phyloP scores from a whole-genome alignment of 2,888 invertebrate species.

The Athetis lepigone region DNA sequence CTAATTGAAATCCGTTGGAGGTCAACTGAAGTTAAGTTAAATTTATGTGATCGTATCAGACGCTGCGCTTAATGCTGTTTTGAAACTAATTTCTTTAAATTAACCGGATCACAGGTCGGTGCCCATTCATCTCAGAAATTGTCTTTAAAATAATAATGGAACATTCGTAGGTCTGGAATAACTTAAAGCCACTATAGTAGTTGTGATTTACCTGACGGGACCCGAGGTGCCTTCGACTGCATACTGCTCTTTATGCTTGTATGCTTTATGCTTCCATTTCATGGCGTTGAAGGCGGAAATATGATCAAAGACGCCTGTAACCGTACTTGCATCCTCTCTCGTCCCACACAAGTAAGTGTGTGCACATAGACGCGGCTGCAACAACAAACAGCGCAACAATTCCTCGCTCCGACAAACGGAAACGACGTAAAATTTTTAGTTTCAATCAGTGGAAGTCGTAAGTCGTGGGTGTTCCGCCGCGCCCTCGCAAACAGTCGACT shows the following conservation, averaged over 20 bases:
- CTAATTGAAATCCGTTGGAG: slow-evolving; percentile 32
- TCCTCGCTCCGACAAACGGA: slow-evolving; percentile 28
- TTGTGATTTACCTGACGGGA: no score
- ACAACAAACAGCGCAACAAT: slow-evolving; percentile 36
- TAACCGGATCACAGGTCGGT: slow-evolving; percentile 33
- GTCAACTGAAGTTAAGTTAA: slow-evolving; percentile 43
- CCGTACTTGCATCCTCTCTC: no score
- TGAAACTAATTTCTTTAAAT: slow-evolving; percentile 37
- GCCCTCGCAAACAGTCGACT: slow-evolving; percentile 29
- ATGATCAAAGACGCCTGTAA: not conserved
- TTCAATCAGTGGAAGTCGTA: slow-evolving; percentile 64
- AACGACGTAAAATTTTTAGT: slow-evolving; percentile 55
- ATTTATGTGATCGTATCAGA: slow-evolving; percentile 30
- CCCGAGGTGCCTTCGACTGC: no score
- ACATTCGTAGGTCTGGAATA: no score
- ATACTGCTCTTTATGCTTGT: no score
- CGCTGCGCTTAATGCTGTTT: slow-evolving; percentile 18
- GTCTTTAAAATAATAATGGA: slow-evolving; percentile 26
- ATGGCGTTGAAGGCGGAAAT: no score
- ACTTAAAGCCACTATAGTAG: no score
- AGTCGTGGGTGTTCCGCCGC: slow-evolving; percentile 52
- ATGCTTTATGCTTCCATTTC: no score
- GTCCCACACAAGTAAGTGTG: not conserved
- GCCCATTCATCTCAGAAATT: slow-evolving; percentile 14
- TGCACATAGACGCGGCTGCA: slow-evolving; percentile 6